These are phyloP conservation scores for Caenorhabditis sp. DNA, from an alignment of 2,888 invertebrate genomes.

Conservation along the genomic window DNA sequence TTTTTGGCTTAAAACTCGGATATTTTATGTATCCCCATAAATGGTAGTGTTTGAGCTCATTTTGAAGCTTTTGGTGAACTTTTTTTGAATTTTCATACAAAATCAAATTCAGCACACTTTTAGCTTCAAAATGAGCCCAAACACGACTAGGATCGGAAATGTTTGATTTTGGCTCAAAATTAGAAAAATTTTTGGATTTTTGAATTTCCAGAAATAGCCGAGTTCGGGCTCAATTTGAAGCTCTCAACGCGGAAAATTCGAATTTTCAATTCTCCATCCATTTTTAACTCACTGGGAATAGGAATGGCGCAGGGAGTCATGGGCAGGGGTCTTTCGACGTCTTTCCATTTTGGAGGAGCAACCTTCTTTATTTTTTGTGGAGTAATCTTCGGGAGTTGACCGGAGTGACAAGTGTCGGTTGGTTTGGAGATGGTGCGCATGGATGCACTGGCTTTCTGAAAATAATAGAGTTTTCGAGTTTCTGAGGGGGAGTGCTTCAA, in stretches of 20 bases:
- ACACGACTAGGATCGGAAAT: not conserved
- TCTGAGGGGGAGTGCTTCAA: too few species aligned
- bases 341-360: not conserved
- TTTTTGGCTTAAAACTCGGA: too few species aligned
- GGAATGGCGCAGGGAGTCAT: constrained; percentile 46
- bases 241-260: not conserved
- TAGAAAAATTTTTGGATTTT: constrained; percentile 6
- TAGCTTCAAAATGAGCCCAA: not conserved
- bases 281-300: constrained; percentile 42
- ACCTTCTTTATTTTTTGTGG: too few species aligned
- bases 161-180: too few species aligned
- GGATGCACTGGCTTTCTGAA: constrained; percentile 52
- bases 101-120: too few species aligned
- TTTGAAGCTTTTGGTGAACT: too few species aligned
- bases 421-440: constrained; percentile 34
- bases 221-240: not conserved
- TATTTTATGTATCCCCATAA: too few species aligned
- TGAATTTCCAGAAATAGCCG: not conserved
- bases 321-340: constrained; percentile 48
- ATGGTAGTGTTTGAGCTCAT: too few species aligned
- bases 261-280: not conserved
- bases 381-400: constrained; percentile 38
- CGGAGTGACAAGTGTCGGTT: constrained; percentile 49
- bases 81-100: too few species aligned
- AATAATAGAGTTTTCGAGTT: not conserved